Base-by-base conservation (phyloP, 2,113 vertebrate genomes). In the Apodemus speciosus region DNA sequence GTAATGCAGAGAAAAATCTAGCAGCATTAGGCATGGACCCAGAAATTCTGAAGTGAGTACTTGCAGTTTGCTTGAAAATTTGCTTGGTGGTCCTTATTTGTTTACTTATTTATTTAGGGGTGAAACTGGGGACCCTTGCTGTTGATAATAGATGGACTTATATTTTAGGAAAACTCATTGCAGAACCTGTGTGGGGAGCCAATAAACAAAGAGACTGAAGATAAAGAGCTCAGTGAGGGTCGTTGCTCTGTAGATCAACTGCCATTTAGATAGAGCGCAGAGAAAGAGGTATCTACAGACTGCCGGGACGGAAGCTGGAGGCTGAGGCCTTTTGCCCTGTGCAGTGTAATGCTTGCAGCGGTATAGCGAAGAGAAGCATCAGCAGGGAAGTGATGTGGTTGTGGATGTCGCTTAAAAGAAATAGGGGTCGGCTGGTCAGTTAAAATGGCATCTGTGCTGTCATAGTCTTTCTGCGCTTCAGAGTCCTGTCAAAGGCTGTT, bases 51-150 rank as follows among this genome's bases (percentile, higher is more conserved):
- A 92, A 85, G 75, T 85, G 25, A 93, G 83, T n/a, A 79, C 11
- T 73, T 90, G 87, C 6, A 53, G 38, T 88, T 94, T 93, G 92
- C 66, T 60, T 35, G 58, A 92, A 76, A 71, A 77, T 53, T 79
- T 30, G 35, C 32, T 49, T 73, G 9, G 49, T 86, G 20, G 32
- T 84, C 25, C 38, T 66, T 66, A 7, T 88, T 56, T 90, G 91
- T 92, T 25, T 21, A 38, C 14, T 62, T 73, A 73, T 16, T 88
- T 6, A 40, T 89, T 89, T 87, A 60, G 30, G 35, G 13, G n/a
- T 69, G 58, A 77, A n/a, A 56, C 90, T 51, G 62, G 30, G 46
- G 91, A 58, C 53, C 73, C 35, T 85, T 93, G 38, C 13, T 71
- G 8, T 60, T 73, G 62, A 79, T 40, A 80, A 87, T 11, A 15